These are phyloP conservation scores for Hepsetus odoe DNA, from an alignment of 2,113 vertebrate genomes.

Conservation along the genomic window DNA sequence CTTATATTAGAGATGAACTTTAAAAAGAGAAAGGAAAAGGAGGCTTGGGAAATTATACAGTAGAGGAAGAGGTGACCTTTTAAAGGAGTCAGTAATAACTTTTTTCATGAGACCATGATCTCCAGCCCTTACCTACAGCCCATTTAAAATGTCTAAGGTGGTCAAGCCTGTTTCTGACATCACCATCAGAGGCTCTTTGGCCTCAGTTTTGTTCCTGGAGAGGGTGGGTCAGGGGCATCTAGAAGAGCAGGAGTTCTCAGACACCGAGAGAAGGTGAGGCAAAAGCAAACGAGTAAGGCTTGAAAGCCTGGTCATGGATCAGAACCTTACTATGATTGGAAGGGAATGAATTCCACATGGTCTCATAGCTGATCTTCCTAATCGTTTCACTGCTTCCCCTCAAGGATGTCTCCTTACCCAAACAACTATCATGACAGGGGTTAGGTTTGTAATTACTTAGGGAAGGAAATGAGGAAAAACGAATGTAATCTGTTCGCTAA, in stretches of 20 bases:
- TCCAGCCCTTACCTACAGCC: constrained; percentile 11
- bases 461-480: constrained; percentile 1
- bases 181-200: constrained; percentile 1
- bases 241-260: constrained; percentile 1
- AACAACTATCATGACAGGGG: neutral
- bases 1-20: constrained; percentile 28
- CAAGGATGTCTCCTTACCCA: constrained; percentile 25
- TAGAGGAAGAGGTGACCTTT: constrained; percentile 48
- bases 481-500: constrained; percentile 24
- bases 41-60: constrained; percentile 26
- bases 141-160: constrained; percentile 10
- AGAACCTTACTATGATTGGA: constrained; percentile 60
- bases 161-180: neutral
- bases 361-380: constrained; percentile 38
- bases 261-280: constrained; percentile 21
- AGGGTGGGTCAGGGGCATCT: neutral
- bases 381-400: constrained; percentile 3
- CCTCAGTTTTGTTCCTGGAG: neutral
- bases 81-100: constrained; percentile 47
- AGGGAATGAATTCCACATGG: constrained; percentile 64
- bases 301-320: constrained; percentile 72
- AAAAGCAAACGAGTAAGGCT: constrained; percentile 56
- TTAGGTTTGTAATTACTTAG: constrained; percentile 1
- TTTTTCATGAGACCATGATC: constrained; percentile 35
- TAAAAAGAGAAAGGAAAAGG: constrained; percentile 53